Percentiles rank a stretch among this genome's conserved stretches.
These are phyloP conservation scores for Calosoma granatense DNA, from an alignment of 1,140 invertebrate species.

Conservation along the genomic window DNA sequence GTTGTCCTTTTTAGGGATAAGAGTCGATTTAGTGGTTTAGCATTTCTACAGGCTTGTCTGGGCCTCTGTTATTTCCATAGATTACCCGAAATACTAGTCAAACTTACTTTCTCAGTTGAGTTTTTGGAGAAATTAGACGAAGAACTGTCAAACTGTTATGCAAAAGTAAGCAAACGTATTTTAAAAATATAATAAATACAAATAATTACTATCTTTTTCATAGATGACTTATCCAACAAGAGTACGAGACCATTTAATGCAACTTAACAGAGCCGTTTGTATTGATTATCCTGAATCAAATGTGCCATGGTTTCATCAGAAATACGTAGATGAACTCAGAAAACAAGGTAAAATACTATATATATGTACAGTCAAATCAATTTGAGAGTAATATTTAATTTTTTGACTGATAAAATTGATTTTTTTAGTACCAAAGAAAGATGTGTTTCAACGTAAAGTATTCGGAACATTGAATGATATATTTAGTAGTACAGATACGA, in stretches of 20 bases:
- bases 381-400: not conserved
- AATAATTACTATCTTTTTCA: conserved; percentile 18
- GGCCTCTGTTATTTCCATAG: conserved; percentile 38
- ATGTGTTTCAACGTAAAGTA: no score
- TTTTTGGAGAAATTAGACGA: conserved; percentile 44
- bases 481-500: no score
- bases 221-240: conserved; percentile 41
- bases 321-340: conserved; percentile 40
- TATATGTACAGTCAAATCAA: not conserved
- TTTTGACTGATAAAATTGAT: no score
- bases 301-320: conserved; percentile 55
- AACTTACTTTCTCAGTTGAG: conserved; percentile 41
- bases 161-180: conserved; percentile 30
- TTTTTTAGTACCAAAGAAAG: no score
- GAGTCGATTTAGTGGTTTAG: conserved; percentile 35
- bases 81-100: conserved; percentile 36
- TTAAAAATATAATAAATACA: conserved; percentile 7
- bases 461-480: no score
- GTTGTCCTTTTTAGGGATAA: conserved; percentile 35
- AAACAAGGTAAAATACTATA: conserved; percentile 20
- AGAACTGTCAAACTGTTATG: conserved; percentile 41
- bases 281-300: conserved; percentile 48
- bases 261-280: conserved; percentile 50
- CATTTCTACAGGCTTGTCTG: conserved; percentile 36
- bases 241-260: conserved; percentile 44